phyloP scores from a whole-genome alignment of 2,113 vertebrate species.

The Aegithalos caudatus region DNA sequence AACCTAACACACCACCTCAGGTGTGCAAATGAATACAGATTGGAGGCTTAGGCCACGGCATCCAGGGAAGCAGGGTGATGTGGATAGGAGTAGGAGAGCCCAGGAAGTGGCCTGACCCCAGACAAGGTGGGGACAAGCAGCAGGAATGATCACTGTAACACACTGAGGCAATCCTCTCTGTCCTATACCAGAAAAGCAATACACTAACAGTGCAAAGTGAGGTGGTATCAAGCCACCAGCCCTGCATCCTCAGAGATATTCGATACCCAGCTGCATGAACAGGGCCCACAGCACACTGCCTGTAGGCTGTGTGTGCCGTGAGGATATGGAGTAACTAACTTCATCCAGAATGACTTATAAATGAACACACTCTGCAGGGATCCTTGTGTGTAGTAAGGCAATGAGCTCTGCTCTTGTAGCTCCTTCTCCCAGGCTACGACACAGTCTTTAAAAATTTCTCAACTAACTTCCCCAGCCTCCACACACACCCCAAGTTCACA shows the following conservation, averaged over 20 bases:
- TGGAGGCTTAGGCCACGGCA: background rate
- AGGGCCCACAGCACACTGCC: background rate
- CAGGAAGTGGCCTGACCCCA: background rate
- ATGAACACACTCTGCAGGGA: background rate
- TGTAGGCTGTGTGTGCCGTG: accelerated
- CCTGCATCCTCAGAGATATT: background rate
- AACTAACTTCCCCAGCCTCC: background rate
- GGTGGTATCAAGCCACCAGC: background rate
- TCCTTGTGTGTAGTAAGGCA: background rate
- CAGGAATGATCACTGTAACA: background rate
- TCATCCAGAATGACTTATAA: background rate
- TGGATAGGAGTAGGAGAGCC: accelerated
- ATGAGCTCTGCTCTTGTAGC: background rate
- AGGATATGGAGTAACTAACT: background rate
- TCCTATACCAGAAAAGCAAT: background rate
- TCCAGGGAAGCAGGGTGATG: background rate
- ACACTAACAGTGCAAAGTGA: background rate
- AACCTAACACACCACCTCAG: background rate
- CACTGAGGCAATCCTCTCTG: background rate
- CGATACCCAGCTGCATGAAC: background rate
- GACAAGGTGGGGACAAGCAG: background rate
- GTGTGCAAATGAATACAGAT: background rate
- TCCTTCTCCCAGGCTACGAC: background rate
- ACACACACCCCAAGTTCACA: background rate
- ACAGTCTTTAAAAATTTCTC: background rate